Conservation (phyloP, 2,797 vertebrate species). For the Anableps anableps region DNA sequence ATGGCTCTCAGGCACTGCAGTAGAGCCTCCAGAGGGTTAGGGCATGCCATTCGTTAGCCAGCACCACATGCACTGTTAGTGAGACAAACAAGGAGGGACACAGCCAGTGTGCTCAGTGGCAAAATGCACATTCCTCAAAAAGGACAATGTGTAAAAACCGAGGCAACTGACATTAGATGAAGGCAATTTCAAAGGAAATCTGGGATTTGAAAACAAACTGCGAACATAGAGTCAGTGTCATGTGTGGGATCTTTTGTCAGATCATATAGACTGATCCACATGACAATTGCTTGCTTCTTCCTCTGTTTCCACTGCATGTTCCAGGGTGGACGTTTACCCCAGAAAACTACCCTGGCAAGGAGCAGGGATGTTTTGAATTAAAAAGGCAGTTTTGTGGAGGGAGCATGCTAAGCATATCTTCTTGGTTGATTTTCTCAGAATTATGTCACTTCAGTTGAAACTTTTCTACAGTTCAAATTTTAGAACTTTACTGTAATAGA, state of each 20-base stretch:
- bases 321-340: neutral
- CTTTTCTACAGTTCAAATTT: neutral
- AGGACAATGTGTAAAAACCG: conserved; percentile 36
- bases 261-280: neutral
- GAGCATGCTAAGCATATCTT: neutral
- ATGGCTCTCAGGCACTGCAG: conserved; percentile 34
- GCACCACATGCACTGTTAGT: conserved; percentile 70
- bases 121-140: conserved; percentile 28
- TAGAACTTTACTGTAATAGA: neutral
- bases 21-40: conserved; percentile 46
- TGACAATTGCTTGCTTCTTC: neutral
- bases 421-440: neutral
- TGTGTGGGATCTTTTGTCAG: neutral
- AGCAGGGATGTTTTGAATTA: neutral
- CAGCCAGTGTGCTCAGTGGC: conserved; percentile 39
- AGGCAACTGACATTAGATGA: conserved; percentile 14
- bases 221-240: conserved; percentile 5
- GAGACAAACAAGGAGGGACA: conserved; percentile 45
- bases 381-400: neutral
- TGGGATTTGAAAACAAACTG: neutral
- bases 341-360: neutral
- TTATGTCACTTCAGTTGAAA: neutral
- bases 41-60: conserved; percentile 63
- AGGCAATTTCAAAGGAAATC: neutral
- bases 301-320: neutral